These are phyloP conservation scores for Aphrocallistes beatrix DNA, from an alignment of 37 sponge, comb jelly and placozoan species.

Conservation along the genomic window DNA sequence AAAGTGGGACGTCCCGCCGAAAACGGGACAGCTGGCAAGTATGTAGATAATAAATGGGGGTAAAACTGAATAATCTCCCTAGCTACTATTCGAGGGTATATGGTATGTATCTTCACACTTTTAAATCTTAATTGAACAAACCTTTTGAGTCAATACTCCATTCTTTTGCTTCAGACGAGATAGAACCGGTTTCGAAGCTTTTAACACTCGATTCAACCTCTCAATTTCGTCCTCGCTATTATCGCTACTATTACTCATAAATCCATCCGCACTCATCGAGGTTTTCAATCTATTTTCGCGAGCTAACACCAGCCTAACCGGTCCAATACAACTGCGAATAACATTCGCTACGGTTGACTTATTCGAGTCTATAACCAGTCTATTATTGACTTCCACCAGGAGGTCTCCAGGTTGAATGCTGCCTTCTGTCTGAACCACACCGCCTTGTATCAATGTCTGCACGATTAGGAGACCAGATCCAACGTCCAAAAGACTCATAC, in stretches of 20 bases:
- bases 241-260: neutral
- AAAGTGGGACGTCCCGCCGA: too few relatives aligned
- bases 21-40: too few relatives aligned
- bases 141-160: neutral
- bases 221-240: neutral
- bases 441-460: neutral
- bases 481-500: neutral
- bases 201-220: neutral
- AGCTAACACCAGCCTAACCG: neutral
- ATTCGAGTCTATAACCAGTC: neutral
- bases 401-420: neutral
- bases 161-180: neutral
- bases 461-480: neutral
- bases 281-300: neutral
- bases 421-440: neutral
- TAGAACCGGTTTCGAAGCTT: slow-evolving; percentile 4
- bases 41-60: too few relatives aligned
- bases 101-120: too few relatives aligned
- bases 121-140: too few relatives aligned
- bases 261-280: neutral
- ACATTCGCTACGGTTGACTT: neutral
- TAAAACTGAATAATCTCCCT: too few relatives aligned
- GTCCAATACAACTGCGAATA: neutral
- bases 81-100: too few relatives aligned
- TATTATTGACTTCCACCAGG: neutral